Evolutionary conservation across 2,113 vertebrate species (phyloP).

Genomic region (Andinoacara biseriatus): DNA sequence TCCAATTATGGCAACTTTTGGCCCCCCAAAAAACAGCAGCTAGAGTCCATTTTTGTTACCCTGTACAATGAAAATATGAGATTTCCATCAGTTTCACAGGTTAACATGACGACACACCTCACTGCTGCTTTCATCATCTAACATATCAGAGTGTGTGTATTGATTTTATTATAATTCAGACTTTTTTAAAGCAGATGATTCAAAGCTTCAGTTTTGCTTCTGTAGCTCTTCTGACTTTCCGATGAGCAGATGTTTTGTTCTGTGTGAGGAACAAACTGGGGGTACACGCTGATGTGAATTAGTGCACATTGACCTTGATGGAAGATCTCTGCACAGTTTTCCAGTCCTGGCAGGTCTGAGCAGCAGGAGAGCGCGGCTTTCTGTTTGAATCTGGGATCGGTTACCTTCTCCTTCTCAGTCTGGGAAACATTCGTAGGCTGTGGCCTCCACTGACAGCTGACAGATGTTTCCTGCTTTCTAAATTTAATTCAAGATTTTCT

Average conservation of each 20-base stretch:
- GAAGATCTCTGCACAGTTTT: background rate
- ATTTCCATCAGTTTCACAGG: background rate
- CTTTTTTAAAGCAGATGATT: too few relatives aligned
- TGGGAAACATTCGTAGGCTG: background rate
- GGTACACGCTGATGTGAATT: background rate
- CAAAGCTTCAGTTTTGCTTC: background rate
- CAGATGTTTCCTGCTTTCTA: background rate
- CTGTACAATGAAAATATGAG: background rate
- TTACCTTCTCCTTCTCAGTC: background rate
- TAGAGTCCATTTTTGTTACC: background rate
- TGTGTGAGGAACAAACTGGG: background rate
- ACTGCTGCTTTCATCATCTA: background rate
- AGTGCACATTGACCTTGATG: background rate
- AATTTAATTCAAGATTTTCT: background rate
- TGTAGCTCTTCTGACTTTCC: background rate
- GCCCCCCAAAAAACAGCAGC: too few relatives aligned
- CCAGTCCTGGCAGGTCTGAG: background rate
- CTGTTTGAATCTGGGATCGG: background rate
- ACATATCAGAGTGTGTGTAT: too few relatives aligned
- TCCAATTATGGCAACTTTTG: too few relatives aligned
- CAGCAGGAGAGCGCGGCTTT: background rate
- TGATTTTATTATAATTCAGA: background rate
- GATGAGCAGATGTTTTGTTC: background rate
- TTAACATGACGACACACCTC: background rate
- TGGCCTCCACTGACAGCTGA: background rate